These are phyloP conservation scores for Ophioderma brevispina DNA, from an alignment of 35 echinoderm and acorn worm genomes.

Conservation along the genomic window DNA sequence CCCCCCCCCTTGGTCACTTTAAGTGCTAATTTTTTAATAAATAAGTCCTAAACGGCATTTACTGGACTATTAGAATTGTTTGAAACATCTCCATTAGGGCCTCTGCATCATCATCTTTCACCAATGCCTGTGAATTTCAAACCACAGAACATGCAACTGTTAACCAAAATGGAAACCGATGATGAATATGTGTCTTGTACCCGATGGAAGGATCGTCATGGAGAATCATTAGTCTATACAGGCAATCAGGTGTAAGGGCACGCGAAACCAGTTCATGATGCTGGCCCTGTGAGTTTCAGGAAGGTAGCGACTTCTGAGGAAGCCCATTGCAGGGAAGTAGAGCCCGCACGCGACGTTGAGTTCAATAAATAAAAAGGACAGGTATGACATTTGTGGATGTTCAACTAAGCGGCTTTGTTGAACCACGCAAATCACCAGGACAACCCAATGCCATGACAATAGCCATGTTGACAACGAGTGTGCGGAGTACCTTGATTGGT, in stretches of 20 bases:
- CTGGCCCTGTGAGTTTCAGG: conserved; percentile 83
- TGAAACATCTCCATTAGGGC: neutral
- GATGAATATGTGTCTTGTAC: conserved; percentile 92
- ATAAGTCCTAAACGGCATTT: too few relatives aligned
- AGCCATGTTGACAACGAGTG: conserved; percentile 69
- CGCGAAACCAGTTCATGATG: conserved; percentile 99
- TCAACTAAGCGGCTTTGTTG: conserved; percentile 75
- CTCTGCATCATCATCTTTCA: conserved; percentile 20
- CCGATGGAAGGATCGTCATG: conserved; percentile 82
- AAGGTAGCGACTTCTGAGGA: conserved; percentile 68
- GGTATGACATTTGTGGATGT: conserved; percentile 72
- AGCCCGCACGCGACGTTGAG: conserved; percentile 91
- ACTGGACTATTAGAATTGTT: neutral
- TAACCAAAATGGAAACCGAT: conserved; percentile 74
- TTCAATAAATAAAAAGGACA: conserved; percentile 85
- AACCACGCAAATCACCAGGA: conserved; percentile 77
- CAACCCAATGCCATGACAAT: conserved; percentile 71
- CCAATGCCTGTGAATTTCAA: conserved; percentile 46
- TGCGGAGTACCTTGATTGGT: conserved; percentile 37
- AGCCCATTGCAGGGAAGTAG: conserved; percentile 98
- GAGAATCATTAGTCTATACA: conserved; percentile 91
- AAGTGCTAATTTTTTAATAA: too few relatives aligned
- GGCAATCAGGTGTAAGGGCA: conserved; percentile 92
- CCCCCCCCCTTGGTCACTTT: too few relatives aligned
- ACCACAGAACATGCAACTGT: conserved; percentile 79